Conservation (phyloP, 2,797 vertebrate species). For the Moxostoma hubbsi region DNA sequence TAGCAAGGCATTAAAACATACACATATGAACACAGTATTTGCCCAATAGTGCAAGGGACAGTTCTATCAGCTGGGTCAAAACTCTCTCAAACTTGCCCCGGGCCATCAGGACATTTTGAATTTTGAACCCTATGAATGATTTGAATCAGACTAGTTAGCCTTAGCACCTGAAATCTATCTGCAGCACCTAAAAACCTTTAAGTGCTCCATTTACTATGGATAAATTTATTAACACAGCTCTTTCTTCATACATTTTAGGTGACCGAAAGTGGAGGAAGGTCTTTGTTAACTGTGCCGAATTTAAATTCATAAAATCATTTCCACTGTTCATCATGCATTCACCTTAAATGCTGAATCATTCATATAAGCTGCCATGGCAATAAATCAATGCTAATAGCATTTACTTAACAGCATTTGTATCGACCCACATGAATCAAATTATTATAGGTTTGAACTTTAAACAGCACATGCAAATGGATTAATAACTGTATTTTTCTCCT, state of each 20-base stretch:
- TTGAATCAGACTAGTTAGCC: not conserved
- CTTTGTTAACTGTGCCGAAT: not conserved
- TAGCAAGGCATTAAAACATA: too few species aligned
- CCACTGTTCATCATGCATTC: conserved; percentile 25
- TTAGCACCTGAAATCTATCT: not conserved
- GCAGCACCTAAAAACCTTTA: not conserved
- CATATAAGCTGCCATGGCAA: conserved; percentile 31
- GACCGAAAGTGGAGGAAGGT: not conserved
- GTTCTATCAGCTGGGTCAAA: too few species aligned
- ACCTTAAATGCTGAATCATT: conserved; percentile 37
- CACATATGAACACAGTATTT: too few species aligned
- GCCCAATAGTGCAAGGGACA: too few species aligned
- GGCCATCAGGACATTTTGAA: too few species aligned
- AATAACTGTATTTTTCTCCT: conserved; percentile 60
- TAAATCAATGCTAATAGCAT: conserved; percentile 40
- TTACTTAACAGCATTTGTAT: conserved; percentile 49
- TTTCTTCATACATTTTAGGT: conserved; percentile 8
- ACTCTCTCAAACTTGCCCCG: too few species aligned
- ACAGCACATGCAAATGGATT: conserved; percentile 28
- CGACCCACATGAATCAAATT: conserved; percentile 41
- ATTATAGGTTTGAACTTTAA: conserved; percentile 33
- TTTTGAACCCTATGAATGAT: not conserved
- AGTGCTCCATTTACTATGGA: not conserved
- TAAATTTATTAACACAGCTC: conserved; percentile 1
- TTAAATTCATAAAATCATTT: conserved; percentile 20